Evolutionary conservation across 2,113 vertebrate genomes (phyloP).

Genomic region (Nycticorax nycticorax): DNA sequence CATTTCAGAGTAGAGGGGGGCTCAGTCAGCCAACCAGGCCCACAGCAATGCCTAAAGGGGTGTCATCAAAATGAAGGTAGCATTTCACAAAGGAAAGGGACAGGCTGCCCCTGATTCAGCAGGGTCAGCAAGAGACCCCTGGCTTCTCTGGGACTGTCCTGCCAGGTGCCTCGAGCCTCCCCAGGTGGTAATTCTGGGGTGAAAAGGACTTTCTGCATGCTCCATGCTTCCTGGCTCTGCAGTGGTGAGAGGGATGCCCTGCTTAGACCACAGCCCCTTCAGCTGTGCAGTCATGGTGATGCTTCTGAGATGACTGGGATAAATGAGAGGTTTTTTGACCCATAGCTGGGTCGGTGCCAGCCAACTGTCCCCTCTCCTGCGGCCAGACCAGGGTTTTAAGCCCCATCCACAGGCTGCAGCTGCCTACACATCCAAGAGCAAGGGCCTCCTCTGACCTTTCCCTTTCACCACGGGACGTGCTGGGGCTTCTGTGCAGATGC

Average conservation of each 20-base stretch:
- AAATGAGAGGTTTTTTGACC: background rate
- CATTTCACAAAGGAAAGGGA: background rate
- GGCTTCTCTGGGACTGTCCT: background rate
- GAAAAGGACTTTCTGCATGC: background rate
- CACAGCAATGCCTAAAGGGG: background rate
- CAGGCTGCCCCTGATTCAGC: background rate
- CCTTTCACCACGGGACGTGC: background rate
- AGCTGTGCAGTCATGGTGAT: background rate
- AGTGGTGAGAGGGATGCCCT: rapidly evolving
- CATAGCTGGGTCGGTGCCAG: background rate
- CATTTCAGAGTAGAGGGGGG: background rate
- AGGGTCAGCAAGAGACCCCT: background rate
- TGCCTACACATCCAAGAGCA: background rate
- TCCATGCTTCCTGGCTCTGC: background rate
- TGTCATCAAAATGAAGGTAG: background rate
- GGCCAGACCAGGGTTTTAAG: background rate
- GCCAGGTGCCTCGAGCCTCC: background rate
- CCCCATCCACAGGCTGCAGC: background rate
- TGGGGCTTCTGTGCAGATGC: background rate
- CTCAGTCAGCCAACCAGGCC: background rate
- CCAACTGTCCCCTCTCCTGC: background rate
- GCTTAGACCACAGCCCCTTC: background rate
- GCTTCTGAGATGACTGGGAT: background rate
- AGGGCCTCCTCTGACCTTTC: background rate
- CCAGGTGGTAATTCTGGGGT: background rate